Percentiles rank a stretch among this genome's conserved stretches.
Evolutionary conservation across 1,140 invertebrate species (phyloP).

Genomic region (Drosophila funebris): DNA sequence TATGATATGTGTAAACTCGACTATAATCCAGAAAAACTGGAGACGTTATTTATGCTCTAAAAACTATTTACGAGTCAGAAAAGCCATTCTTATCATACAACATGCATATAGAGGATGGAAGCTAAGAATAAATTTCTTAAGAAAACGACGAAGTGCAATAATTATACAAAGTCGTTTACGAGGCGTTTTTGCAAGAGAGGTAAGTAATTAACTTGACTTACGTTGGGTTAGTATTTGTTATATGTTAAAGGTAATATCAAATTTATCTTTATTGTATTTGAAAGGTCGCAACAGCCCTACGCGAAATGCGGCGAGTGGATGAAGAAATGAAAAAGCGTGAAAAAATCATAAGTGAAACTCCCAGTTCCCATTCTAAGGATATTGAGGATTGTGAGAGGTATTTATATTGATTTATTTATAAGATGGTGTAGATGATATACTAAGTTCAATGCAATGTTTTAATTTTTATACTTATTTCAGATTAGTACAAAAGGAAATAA

Average conservation of each 20-base stretch:
- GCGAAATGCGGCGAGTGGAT: constrained; percentile 96
- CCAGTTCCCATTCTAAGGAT: constrained; percentile 82
- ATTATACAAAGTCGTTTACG: constrained; percentile 95
- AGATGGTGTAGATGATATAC: too few relatives aligned
- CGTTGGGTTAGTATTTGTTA: background rate
- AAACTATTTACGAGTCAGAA: constrained; percentile 68
- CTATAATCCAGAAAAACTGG: constrained; percentile 92
- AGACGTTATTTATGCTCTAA: constrained; percentile 87
- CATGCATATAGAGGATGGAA: constrained; percentile 94
- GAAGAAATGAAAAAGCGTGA: constrained; percentile 90
- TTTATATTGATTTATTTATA: background rate
- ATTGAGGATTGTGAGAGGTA: constrained; percentile 85
- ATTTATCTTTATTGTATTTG: background rate
- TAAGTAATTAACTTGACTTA: too few relatives aligned
- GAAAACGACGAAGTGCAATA: constrained; percentile 92
- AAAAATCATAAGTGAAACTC: constrained; percentile 67
- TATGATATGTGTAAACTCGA: constrained; percentile 88
- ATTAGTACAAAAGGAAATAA: constrained; percentile 90
- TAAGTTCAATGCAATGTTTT: background rate
- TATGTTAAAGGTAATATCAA: background rate
- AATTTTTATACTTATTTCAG: constrained; percentile 84
- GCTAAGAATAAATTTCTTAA: constrained; percentile 91
- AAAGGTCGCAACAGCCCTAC: constrained; percentile 90
- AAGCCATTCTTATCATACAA: constrained; percentile 91
- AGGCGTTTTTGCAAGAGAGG: constrained; percentile 95